These are phyloP conservation scores for Callipepla californica DNA, from an alignment of 2,113 vertebrate genomes.

Conservation along the genomic window DNA sequence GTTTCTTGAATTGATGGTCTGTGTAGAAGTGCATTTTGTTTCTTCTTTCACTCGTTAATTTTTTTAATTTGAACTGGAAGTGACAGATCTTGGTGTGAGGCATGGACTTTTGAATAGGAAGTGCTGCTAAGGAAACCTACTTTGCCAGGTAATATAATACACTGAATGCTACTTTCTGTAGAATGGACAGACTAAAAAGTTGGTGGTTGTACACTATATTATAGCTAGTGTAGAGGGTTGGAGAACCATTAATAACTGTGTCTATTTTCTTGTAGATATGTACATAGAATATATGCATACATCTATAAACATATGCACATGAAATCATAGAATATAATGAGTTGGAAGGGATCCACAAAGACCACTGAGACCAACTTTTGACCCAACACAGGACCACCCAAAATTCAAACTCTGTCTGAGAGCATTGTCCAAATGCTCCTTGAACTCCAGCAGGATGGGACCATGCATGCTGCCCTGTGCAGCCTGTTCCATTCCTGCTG, in stretches of 20 bases:
- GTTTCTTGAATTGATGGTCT: constrained; percentile 9
- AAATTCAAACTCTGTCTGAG: neutral
- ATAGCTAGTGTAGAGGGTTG: neutral
- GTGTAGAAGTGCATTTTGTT: neutral
- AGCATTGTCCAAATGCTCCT: neutral
- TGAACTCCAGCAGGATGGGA: neutral
- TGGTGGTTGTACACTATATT: neutral
- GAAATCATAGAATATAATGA: neutral
- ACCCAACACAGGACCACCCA: neutral
- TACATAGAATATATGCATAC: neutral
- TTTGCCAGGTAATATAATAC: constrained; percentile 9
- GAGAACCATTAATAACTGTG: neutral
- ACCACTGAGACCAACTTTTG: neutral
- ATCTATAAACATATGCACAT: neutral
- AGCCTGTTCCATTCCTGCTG: neutral
- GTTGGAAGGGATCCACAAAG: neutral
- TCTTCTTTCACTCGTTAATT: constrained; percentile 10
- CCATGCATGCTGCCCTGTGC: neutral
- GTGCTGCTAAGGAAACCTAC: neutral
- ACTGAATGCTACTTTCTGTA: neutral
- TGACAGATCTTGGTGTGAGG: neutral
- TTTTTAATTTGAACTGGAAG: constrained; percentile 39
- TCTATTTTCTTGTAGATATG: neutral
- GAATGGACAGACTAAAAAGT: neutral
- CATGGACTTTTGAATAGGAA: constrained; percentile 7